These are phyloP conservation scores for Microcebus tavaratra DNA, from an alignment of 2,113 vertebrate species.

Conservation along the genomic window DNA sequence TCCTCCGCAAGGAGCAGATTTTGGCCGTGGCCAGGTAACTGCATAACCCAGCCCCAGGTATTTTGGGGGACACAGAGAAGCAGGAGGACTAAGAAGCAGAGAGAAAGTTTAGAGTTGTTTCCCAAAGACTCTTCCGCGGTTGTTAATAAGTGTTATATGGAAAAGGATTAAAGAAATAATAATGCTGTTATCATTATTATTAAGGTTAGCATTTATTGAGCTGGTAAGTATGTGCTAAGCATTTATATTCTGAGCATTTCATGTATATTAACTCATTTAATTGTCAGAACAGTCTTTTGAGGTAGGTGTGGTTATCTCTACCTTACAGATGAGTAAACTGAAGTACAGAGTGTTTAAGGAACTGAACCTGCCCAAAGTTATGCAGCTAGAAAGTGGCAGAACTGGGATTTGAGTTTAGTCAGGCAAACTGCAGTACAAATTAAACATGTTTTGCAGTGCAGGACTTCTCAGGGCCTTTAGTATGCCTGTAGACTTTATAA, in stretches of 20 bases:
- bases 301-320: not conserved
- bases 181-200: not conserved
- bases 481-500: not conserved
- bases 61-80: not conserved
- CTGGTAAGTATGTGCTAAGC: not conserved
- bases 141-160: not conserved
- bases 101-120: not conserved
- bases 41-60: not conserved
- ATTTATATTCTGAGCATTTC: not conserved
- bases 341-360: not conserved
- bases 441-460: not conserved
- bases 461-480: not conserved
- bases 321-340: not conserved
- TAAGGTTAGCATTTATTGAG: not conserved
- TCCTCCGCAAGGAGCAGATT: slow-evolving; percentile 77
- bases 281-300: not conserved
- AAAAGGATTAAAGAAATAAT: not conserved
- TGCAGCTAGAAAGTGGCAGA: not conserved
- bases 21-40: slow-evolving; percentile 77
- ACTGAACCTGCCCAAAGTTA: not conserved
- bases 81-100: not conserved
- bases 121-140: not conserved
- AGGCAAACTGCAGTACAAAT: not conserved
- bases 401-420: not conserved
- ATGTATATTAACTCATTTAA: not conserved